Evolutionary conservation across 2,113 vertebrate genomes (phyloP).

Genomic region (Pontoporia blainvillei): DNA sequence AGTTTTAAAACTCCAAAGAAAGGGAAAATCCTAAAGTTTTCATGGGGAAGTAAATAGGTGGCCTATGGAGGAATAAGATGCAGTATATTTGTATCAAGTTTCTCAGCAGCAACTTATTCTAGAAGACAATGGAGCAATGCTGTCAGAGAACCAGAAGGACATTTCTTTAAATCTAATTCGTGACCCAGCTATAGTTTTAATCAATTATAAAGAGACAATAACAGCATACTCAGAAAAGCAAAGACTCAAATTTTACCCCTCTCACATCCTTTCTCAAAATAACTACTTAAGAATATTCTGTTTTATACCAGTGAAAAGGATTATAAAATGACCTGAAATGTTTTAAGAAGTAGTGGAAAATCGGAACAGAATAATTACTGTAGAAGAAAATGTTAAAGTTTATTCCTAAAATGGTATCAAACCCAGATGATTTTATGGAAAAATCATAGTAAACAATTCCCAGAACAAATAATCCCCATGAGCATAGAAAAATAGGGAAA

Average conservation of each 20-base stretch:
- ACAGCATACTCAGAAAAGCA: background rate
- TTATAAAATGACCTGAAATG: background rate
- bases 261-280: background rate
- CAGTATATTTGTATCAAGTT: background rate
- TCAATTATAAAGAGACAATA: background rate
- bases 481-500: background rate
- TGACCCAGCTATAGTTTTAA: background rate
- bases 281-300: background rate
- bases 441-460: background rate
- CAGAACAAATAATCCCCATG: background rate
- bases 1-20: background rate
- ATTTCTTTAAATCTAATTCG: slow-evolving; percentile 6
- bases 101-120: background rate
- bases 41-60: background rate
- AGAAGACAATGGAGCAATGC: background rate
- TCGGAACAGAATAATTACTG: slow-evolving; percentile 6
- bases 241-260: background rate
- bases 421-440: background rate
- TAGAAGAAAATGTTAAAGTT: background rate
- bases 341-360: background rate
- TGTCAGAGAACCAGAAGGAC: background rate
- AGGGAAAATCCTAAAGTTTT: background rate
- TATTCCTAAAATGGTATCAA: background rate
- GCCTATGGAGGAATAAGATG: background rate
- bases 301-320: background rate